Conservation (phyloP, 2,888 invertebrate species). For the Liposcelis brunnea region DNA sequence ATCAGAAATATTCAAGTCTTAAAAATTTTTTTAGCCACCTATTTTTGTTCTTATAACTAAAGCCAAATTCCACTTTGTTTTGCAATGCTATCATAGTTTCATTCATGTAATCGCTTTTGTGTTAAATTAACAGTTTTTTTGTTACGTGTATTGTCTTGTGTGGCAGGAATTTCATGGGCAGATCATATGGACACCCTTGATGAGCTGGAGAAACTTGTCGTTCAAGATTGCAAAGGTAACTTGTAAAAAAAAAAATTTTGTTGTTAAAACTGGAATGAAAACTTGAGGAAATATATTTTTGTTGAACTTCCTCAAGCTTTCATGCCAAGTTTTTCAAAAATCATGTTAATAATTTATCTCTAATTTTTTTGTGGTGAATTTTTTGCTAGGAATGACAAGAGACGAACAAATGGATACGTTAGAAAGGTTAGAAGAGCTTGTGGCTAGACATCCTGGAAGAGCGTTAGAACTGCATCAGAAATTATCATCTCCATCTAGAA, state of each 20-base stretch:
- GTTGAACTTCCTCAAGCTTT: neutral
- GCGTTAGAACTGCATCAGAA: slow-evolving; percentile 88
- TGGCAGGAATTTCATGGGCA: slow-evolving; percentile 59
- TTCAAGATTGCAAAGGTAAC: slow-evolving; percentile 8
- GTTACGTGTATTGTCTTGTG: neutral
- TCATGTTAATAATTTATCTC: neutral
- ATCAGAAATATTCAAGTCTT: no score
- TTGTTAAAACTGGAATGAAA: neutral
- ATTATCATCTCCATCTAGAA: slow-evolving; percentile 76
- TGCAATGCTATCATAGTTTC: no score
- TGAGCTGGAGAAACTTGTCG: slow-evolving; percentile 32
- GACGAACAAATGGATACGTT: slow-evolving; percentile 68
- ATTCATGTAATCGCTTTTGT: no score
- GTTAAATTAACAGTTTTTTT: neutral
- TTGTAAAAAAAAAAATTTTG: neutral
- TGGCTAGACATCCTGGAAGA: slow-evolving; percentile 79
- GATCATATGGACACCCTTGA: slow-evolving; percentile 67
- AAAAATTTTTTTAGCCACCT: no score
- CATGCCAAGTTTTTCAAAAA: neutral
- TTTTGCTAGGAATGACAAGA: slow-evolving; percentile 49
- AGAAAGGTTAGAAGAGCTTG: slow-evolving; percentile 57
- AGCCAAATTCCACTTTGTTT: no score
- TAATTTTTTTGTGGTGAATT: neutral
- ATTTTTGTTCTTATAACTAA: no score
- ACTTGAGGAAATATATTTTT: neutral